A percentile compares a stretch with the other conserved stretches of the same genome.
These are phyloP conservation scores for Apamea anceps DNA, from an alignment of 2,888 invertebrate genomes.

Conservation along the genomic window DNA sequence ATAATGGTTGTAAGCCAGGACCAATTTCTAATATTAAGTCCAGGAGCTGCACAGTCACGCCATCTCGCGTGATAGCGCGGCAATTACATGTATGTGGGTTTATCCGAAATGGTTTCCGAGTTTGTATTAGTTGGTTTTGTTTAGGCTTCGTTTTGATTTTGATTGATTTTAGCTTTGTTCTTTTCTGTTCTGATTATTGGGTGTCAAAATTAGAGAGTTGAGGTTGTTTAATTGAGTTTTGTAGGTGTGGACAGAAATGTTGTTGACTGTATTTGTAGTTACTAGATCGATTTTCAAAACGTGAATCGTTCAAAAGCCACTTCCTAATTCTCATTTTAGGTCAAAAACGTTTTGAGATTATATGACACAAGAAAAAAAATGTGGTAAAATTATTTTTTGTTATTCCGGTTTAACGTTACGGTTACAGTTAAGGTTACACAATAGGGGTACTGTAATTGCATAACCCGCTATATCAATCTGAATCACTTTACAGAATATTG, in stretches of 20 bases:
- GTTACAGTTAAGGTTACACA: no score
- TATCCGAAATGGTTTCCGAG: conserved; percentile 20
- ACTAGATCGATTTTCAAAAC: background rate
- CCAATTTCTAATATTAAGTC: conserved; percentile 65
- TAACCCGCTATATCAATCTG: no score
- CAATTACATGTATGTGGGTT: conserved; percentile 39
- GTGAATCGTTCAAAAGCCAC: background rate
- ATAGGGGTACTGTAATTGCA: no score
- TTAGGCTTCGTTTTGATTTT: conserved; percentile 18
- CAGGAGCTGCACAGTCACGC: conserved; percentile 61
- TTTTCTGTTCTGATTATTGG: background rate
- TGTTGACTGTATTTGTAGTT: background rate
- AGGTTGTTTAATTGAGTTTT: background rate
- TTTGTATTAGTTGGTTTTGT: conserved; percentile 6
- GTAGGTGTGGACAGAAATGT: background rate
- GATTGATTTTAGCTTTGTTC: conserved; percentile 16
- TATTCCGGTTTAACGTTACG: no score
- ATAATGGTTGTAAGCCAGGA: conserved; percentile 43
- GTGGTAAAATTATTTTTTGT: no score
- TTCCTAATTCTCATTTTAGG: no score
- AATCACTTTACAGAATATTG: no score
- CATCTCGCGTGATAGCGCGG: conserved; percentile 68
- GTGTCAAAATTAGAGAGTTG: background rate
- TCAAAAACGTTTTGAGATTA: background rate
- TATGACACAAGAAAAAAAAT: no score